Conservation (phyloP, 1,140 invertebrate genomes). For the Calycopis cecrops region DNA sequence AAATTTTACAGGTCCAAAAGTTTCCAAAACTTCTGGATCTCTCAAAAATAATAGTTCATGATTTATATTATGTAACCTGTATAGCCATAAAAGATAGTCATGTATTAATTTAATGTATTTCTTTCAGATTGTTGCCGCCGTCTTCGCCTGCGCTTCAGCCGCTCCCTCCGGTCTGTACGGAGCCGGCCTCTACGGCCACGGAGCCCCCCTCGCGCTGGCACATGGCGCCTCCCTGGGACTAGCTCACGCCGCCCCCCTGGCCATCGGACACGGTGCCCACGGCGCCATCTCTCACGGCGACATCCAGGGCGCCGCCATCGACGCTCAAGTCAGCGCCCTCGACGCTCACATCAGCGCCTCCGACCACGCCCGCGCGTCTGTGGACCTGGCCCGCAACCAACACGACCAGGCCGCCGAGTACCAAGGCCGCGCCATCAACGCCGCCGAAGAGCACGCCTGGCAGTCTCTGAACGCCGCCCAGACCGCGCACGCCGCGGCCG, state of each 20-base stretch:
- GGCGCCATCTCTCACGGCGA: constrained; percentile 42
- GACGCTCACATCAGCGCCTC: constrained; percentile 48
- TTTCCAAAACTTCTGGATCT: no score
- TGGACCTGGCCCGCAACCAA: constrained; percentile 52
- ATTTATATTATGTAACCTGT: no score
- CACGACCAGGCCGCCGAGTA: constrained; percentile 76
- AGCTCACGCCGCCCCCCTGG: constrained; percentile 38
- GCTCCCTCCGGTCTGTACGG: constrained; percentile 40
- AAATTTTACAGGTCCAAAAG: no score
- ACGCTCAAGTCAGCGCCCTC: constrained; percentile 45
- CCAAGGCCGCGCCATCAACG: constrained; percentile 73
- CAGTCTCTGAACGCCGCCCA: constrained; percentile 70
- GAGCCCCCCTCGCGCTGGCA: constrained; percentile 31
- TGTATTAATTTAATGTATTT: no score
- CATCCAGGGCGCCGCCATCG: constrained; percentile 44
- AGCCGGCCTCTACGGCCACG: constrained; percentile 20
- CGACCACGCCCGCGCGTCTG: constrained; percentile 45
- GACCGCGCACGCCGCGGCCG: constrained; percentile 66
- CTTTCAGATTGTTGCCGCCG: no score
- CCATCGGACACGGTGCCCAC: constrained; percentile 35
- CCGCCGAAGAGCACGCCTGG: constrained; percentile 67
- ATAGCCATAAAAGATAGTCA: no score
- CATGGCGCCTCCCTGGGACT: constrained; percentile 36
- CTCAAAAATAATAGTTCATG: no score
- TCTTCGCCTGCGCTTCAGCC: constrained; percentile 48